Conservation (phyloP, 2,113 vertebrate genomes). For the Podilymbus podiceps region DNA sequence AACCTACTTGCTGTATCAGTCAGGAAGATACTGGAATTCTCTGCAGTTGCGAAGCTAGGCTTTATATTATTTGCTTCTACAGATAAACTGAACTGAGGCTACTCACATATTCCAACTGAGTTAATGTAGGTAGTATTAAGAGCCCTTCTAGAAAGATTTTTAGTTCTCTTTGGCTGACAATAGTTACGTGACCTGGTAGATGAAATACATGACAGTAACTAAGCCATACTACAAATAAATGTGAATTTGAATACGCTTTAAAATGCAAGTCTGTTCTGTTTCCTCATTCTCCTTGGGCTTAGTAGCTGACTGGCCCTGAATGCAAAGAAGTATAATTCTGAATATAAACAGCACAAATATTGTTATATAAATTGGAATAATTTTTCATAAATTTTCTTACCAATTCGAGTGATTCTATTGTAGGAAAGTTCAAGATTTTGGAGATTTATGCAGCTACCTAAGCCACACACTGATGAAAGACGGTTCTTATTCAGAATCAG, state of each 20-base stretch:
- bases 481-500: conserved; percentile 84
- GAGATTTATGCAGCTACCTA: conserved; percentile 83
- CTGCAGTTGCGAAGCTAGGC: not conserved
- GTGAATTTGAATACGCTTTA: not conserved
- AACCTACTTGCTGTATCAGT: not conserved
- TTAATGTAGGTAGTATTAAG: not conserved
- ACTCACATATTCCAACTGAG: not conserved
- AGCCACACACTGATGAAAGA: conserved; percentile 85
- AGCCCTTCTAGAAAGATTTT: not conserved
- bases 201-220: not conserved
- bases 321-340: not conserved
- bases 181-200: not conserved
- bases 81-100: not conserved
- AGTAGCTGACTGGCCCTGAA: not conserved
- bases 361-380: not conserved
- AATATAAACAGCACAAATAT: not conserved
- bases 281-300: not conserved
- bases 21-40: not conserved
- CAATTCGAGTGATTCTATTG: conserved; percentile 88
- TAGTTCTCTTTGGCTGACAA: not conserved
- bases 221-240: not conserved
- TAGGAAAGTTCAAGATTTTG: conserved; percentile 85
- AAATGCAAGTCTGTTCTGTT: not conserved
- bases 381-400: conserved; percentile 73
- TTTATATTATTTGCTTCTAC: not conserved